These are phyloP conservation scores for Agelas oroides DNA, from an alignment of 37 sponge, comb jelly and placozoan genomes.

Conservation along the genomic window DNA sequence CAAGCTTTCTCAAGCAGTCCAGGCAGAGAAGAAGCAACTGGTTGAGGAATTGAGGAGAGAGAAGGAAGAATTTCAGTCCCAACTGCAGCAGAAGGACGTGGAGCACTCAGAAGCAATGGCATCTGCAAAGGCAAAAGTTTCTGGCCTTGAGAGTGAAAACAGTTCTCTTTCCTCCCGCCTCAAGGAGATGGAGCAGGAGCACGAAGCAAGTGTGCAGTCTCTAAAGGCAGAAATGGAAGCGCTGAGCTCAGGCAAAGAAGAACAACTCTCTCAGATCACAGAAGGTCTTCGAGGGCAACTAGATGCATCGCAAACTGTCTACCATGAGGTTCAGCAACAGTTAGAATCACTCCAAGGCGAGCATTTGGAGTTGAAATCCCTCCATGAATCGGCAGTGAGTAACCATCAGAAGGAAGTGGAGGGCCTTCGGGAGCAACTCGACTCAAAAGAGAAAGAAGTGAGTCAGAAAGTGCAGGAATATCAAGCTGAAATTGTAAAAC, in stretches of 20 bases:
- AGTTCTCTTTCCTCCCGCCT: not conserved
- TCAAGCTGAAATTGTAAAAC: not conserved
- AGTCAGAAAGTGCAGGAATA: not conserved
- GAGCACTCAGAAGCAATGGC: not conserved
- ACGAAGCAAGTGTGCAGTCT: conserved; percentile 7
- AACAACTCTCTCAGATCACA: conserved; percentile 22
- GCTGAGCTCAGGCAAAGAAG: conserved; percentile 26
- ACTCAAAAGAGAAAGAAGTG: not conserved
- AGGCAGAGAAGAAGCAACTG: conserved; percentile 15
- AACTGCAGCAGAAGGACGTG: not conserved
- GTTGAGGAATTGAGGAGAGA: not conserved
- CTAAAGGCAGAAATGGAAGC: conserved; percentile 49
- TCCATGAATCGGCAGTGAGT: conserved; percentile 7
- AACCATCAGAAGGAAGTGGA: not conserved
- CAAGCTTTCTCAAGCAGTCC: not conserved
- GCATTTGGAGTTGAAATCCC: not conserved
- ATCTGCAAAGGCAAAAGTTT: conserved; percentile 7
- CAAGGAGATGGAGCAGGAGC: not conserved
- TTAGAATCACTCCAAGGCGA: conserved; percentile 2
- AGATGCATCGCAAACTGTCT: conserved; percentile 7
- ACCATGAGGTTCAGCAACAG: conserved; percentile 10
- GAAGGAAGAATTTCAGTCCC: conserved; percentile 1
- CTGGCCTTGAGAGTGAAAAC: conserved; percentile 15
- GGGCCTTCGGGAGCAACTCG: not conserved
- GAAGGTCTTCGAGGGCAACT: conserved; percentile 30